A percentile compares a stretch with the other conserved stretches of the same genome.
These are phyloP conservation scores for Lymantria dispar DNA, from an alignment of 2,888 invertebrate genomes.

Conservation along the genomic window DNA sequence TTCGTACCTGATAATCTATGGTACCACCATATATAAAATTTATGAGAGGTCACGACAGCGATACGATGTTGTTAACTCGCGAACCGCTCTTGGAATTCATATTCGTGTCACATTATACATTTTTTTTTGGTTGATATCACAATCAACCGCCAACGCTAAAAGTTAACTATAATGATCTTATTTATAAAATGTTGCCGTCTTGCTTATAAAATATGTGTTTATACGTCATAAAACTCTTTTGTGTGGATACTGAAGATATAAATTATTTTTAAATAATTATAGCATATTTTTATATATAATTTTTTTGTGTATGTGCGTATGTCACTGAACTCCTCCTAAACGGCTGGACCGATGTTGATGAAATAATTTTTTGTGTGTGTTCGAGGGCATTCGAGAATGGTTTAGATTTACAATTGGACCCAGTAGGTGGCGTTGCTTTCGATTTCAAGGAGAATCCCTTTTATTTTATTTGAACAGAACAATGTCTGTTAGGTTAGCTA, in stretches of 20 bases:
- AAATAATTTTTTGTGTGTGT: no score
- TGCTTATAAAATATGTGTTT: background rate
- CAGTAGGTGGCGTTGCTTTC: no score
- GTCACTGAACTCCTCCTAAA: no score
- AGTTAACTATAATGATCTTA: conserved; percentile 13
- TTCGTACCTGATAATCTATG: background rate
- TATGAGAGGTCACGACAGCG: background rate
- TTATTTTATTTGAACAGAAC: no score
- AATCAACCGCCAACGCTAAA: conserved; percentile 10
- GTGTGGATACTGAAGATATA: background rate
- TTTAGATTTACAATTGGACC: no score
- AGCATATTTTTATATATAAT: no score
- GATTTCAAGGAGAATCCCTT: no score
- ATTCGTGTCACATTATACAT: background rate
- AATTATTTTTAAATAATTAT: no score
- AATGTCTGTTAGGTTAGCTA: no score
- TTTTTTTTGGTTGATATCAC: conserved; percentile 1
- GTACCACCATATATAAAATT: background rate
- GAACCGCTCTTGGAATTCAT: background rate
- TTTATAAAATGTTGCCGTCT: background rate
- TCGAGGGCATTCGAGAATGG: no score
- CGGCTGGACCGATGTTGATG: no score
- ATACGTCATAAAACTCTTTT: background rate
- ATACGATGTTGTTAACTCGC: background rate
- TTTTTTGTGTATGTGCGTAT: no score